Conservation (phyloP, 1,140 invertebrate species). For the Archegozetes longisetosus region DNA sequence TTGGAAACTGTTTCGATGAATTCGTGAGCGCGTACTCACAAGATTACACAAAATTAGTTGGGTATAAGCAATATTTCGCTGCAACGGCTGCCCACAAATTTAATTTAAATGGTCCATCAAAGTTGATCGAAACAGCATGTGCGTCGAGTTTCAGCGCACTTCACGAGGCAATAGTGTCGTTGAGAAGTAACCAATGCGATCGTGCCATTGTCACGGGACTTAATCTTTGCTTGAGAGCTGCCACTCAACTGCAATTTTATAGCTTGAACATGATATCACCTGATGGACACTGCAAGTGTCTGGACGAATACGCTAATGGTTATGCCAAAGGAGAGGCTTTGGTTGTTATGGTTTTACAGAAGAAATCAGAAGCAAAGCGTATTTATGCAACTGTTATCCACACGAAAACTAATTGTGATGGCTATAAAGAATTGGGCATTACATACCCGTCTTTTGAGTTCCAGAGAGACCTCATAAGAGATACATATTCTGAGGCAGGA, state of each 20-base stretch:
- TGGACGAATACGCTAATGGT: conserved; percentile 19
- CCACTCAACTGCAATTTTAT: conserved; percentile 65
- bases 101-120: conserved; percentile 77
- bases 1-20: conserved; percentile 50
- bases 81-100: conserved; percentile 89
- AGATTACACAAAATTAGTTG: conserved; percentile 41
- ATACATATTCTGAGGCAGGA: conserved; percentile 65
- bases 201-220: conserved; percentile 75
- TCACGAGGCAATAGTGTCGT: conserved; percentile 1
- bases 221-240: conserved; percentile 68
- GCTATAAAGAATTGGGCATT: conserved; percentile 59
- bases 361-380: conserved; percentile 29
- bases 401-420: conserved; percentile 72
- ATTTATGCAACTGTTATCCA: conserved; percentile 44
- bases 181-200: conserved; percentile 7
- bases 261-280: conserved; percentile 18
- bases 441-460: conserved; percentile 74
- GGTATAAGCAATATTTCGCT: conserved; percentile 81
- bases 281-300: conserved; percentile 31
- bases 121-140: conserved; percentile 84
- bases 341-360: conserved; percentile 36
- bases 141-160: conserved; percentile 15
- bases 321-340: conserved; percentile 30
- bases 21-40: conserved; percentile 1
- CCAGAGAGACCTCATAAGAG: conserved; percentile 64